Conservation (phyloP, 2,797 vertebrate species). For the Poecilia velifera region DNA sequence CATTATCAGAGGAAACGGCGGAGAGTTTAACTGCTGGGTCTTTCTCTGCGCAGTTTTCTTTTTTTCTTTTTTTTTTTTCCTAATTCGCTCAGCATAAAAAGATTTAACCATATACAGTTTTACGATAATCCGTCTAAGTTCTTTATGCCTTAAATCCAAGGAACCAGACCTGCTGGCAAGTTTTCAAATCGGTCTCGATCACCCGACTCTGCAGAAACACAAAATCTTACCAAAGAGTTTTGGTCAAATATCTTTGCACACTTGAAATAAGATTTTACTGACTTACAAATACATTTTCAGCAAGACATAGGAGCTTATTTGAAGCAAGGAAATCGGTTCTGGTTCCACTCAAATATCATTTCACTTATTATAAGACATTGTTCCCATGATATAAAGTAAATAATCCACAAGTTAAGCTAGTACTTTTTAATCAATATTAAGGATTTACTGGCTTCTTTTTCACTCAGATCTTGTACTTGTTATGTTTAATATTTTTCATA, state of each 20-base stretch:
- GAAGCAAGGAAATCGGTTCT: no score
- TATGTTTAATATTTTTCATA: background rate
- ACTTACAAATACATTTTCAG: no score
- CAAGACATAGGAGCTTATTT: no score
- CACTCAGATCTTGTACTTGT: background rate
- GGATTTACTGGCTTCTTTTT: background rate
- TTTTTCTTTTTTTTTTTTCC: background rate
- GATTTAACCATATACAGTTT: background rate
- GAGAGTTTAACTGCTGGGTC: background rate
- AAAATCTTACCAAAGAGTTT: no score
- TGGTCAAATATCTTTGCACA: no score
- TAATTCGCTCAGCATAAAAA: background rate
- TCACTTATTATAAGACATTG: no score
- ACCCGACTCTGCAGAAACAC: no score
- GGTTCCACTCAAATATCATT: no score
- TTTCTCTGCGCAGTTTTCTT: background rate
- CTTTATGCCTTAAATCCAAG: background rate
- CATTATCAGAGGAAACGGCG: constrained; percentile 34
- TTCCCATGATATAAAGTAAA: no score
- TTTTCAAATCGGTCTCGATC: background rate
- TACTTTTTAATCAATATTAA: no score
- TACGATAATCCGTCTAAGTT: background rate
- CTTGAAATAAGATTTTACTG: no score
- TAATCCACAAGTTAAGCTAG: no score
- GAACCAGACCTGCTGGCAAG: background rate